phyloP scores from a whole-genome alignment of 2,888 invertebrate species.

The Sinotaia quadrata region DNA sequence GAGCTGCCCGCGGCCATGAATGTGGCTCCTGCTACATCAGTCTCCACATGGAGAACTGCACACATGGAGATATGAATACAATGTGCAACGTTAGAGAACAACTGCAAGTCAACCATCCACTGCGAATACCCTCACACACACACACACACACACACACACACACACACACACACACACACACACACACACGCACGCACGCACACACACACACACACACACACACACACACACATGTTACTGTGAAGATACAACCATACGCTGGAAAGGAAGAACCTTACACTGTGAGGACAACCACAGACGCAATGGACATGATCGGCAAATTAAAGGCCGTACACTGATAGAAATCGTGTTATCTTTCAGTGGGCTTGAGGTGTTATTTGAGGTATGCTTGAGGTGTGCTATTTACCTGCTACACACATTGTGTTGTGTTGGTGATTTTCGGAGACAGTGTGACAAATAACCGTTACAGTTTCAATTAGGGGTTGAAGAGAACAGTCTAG shows the following conservation, averaged over 20 bases:
- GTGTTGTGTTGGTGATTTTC: too few relatives aligned
- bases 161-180: conserved; percentile 1
- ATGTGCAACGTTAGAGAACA: too few relatives aligned
- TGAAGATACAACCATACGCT: conserved; percentile 7
- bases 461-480: too few relatives aligned
- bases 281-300: not conserved
- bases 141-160: not conserved
- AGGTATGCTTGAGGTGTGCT: too few relatives aligned
- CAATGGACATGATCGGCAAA: not conserved
- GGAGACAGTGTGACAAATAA: too few relatives aligned
- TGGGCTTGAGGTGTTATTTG: too few relatives aligned
- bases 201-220: conserved; percentile 22
- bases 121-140: not conserved
- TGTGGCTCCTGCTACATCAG: conserved; percentile 70
- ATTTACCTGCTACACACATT: too few relatives aligned
- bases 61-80: conserved; percentile 20
- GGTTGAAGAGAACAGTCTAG: too few relatives aligned
- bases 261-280: too few relatives aligned
- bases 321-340: too few relatives aligned
- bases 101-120: too few relatives aligned
- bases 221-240: conserved; percentile 10
- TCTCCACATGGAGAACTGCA: conserved; percentile 60
- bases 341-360: too few relatives aligned
- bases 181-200: conserved; percentile 20
- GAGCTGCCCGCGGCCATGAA: conserved; percentile 72